Percentiles rank a stretch among this genome's conserved stretches.
These are phyloP conservation scores for Poeciliopsis turrubarensis DNA, from an alignment of 2,113 vertebrate species.

Conservation along the genomic window DNA sequence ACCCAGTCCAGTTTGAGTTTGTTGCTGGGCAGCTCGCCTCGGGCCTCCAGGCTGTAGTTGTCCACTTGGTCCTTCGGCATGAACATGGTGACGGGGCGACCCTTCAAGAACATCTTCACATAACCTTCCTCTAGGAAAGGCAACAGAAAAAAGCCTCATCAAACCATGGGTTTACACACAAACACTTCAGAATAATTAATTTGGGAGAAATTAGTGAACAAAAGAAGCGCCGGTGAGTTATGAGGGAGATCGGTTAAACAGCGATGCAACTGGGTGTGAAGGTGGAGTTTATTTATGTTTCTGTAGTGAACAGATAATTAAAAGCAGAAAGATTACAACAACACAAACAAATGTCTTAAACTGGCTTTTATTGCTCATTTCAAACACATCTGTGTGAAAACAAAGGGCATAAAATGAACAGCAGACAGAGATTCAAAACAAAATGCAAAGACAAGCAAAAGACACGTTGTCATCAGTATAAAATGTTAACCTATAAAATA, in stretches of 20 bases:
- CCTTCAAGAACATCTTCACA: conserved; percentile 98
- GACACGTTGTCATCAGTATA: conserved; percentile 11
- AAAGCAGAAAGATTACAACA: conserved; percentile 46
- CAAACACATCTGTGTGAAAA: conserved; percentile 58
- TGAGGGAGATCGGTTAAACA: conserved; percentile 32
- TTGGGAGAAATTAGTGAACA: background rate
- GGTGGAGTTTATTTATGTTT: background rate
- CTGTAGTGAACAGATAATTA: background rate
- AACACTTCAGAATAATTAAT: background rate
- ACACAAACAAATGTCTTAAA: conserved; percentile 43
- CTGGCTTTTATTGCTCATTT: conserved; percentile 75
- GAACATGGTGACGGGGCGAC: conserved; percentile 97
- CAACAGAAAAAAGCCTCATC: conserved; percentile 64
- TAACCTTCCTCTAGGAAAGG: conserved; percentile 95
- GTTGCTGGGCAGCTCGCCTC: conserved; percentile 89
- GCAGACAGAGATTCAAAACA: conserved; percentile 57
- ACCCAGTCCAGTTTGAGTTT: conserved; percentile 98
- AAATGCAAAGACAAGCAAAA: conserved; percentile 57
- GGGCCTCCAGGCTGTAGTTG: conserved; percentile 91
- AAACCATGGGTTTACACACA: conserved; percentile 9
- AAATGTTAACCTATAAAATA: conserved; percentile 8
- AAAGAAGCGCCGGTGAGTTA: conserved; percentile 17
- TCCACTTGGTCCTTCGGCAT: conserved; percentile 97
- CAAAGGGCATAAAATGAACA: conserved; percentile 48
- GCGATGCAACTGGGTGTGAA: conserved; percentile 11